Conservation (phyloP, 1,140 invertebrate genomes). For the Bilobella aurantiaca region DNA sequence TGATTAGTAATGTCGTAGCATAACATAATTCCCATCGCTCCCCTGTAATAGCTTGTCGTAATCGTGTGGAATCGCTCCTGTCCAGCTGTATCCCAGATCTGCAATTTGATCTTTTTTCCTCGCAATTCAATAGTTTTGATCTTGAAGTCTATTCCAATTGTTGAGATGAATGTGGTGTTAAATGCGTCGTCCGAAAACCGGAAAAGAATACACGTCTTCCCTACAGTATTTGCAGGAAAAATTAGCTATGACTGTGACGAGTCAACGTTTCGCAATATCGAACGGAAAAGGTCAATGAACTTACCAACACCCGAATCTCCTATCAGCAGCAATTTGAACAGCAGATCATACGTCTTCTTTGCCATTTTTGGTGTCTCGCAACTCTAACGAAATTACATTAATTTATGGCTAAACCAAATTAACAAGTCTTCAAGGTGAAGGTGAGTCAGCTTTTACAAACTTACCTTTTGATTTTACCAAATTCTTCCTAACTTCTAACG, state of each 20-base stretch:
- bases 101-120: conserved; percentile 96
- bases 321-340: conserved; percentile 95
- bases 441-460: too few relatives aligned
- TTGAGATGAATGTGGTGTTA: conserved; percentile 96
- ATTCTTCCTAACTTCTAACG: too few relatives aligned
- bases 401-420: too few relatives aligned
- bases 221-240: neutral
- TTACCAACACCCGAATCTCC: conserved; percentile 86
- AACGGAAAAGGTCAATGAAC: too few relatives aligned
- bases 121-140: conserved; percentile 94
- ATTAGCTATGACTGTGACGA: too few relatives aligned
- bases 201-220: conserved; percentile 96
- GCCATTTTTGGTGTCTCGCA: conserved; percentile 36
- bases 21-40: conserved; percentile 97
- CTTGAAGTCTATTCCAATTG: conserved; percentile 98
- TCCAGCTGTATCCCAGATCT: conserved; percentile 68
- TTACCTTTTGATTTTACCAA: too few relatives aligned
- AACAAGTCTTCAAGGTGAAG: too few relatives aligned
- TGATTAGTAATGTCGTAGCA: conserved; percentile 96
- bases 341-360: conserved; percentile 86
- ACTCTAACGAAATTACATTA: too few relatives aligned
- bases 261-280: too few relatives aligned
- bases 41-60: conserved; percentile 93
- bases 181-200: conserved; percentile 97
- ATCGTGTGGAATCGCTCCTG: conserved; percentile 95